Percentiles rank a stretch among this genome's conserved stretches.
phyloP scores from a whole-genome alignment of 2,113 vertebrate species.

The Speoplatyrhinus poulsoni region DNA sequence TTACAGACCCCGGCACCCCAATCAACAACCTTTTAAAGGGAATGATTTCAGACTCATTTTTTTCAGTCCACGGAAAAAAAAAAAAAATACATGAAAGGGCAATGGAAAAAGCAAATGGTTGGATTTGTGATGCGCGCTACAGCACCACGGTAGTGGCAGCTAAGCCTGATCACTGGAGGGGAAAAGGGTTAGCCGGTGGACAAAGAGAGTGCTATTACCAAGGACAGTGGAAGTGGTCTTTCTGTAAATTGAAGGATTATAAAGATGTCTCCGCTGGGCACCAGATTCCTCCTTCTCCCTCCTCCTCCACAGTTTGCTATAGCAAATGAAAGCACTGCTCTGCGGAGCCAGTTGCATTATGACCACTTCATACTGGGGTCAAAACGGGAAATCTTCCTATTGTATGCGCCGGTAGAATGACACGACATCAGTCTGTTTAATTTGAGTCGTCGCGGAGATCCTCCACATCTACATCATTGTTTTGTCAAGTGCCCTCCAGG shows the following conservation, averaged over 20 bases:
- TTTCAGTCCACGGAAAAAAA: conserved; percentile 57
- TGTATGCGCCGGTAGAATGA: conserved; percentile 64
- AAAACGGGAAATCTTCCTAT: conserved; percentile 56
- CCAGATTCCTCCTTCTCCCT: conserved; percentile 37
- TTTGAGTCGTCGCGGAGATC: conserved; percentile 71
- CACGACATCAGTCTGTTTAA: conserved; percentile 77
- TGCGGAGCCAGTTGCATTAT: conserved; percentile 61
- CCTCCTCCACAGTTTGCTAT: conserved; percentile 37
- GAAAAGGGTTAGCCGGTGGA: conserved; percentile 40
- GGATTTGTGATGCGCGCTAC: conserved; percentile 58
- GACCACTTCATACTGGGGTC: conserved; percentile 57
- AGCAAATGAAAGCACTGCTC: conserved; percentile 43
- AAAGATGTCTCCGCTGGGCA: conserved; percentile 45
- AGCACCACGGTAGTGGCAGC: conserved; percentile 37
- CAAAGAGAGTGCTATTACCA: conserved; percentile 38
- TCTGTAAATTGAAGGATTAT: conserved; percentile 59
- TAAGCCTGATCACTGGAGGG: conserved; percentile 20
- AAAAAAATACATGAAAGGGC: conserved; percentile 67
- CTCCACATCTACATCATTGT: conserved; percentile 74
- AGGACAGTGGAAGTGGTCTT: conserved; percentile 37
- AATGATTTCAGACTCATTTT: conserved; percentile 78
- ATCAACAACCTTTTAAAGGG: conserved; percentile 77
- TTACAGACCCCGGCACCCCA: conserved; percentile 81
- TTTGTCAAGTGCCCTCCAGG: conserved; percentile 75
- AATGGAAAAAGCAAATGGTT: conserved; percentile 57